Evolutionary conservation across 2,888 invertebrate genomes (phyloP), one percentile per base, ranked within the genome.

Genomic region (Eupithecia centaureata): DNA sequence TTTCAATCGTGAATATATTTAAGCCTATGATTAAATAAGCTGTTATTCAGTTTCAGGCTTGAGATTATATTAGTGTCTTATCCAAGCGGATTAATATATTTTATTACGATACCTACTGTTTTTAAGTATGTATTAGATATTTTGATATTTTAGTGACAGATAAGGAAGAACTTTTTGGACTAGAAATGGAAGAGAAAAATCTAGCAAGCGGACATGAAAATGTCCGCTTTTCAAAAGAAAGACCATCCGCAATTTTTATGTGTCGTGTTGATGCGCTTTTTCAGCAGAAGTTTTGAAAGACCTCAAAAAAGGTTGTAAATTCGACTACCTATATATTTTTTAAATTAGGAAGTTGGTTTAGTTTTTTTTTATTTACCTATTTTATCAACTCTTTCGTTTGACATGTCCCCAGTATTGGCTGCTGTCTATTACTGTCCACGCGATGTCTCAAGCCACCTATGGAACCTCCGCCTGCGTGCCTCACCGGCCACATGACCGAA

Each of bases 401-500:
- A 0, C 25, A n/a, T n/a, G 12, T 25, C 27, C 15, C 5, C 70
- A 76, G 76, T 10, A 8, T 73, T 18, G 67, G 47, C 65, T 54
- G 52, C 67, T 56, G 71, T 60, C 63, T 76, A 2, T 15, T 65
- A 3, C 12, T 65, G 5, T 52, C 63, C 13, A 65, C 60, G 2
- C 54, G 60, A 15, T 58, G 65, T 3, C 5, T 10, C 0, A 65
- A 65, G 4, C 18, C 25, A 0, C 33, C 59, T 3, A n/a, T n/a
- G n/a, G n/a, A n/a, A n/a, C 72, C 15, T 38, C 22, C 30, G 5
- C 27, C 18, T 0, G 0, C 15, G 73, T 93, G 93, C 66, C 81
- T 92, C 1, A 87, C 88, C 0, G 92, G 92, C 0, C 83, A 84
- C 61, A 91, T 92, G 88, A 90, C 88, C 0, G 87, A 92, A 18